These are phyloP conservation scores for Gracilinanus agilis DNA, from an alignment of 2,113 vertebrate species.

Conservation along the genomic window DNA sequence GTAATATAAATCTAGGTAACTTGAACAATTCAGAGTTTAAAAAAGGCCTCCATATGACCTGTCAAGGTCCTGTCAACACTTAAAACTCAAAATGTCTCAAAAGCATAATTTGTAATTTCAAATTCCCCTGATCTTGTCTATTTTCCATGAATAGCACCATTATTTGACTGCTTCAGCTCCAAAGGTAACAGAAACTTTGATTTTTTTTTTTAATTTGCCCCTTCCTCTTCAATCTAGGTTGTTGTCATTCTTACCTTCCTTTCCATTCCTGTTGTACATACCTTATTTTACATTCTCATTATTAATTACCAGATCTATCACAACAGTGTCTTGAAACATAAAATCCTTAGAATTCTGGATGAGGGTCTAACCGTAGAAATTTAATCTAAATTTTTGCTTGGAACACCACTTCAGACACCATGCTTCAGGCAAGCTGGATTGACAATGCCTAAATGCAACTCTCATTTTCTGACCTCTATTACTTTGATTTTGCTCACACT, in stretches of 20 bases:
- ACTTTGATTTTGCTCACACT: neutral
- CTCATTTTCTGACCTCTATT: neutral
- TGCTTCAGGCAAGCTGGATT: neutral
- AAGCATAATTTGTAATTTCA: conserved; percentile 33
- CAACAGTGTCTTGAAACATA: neutral
- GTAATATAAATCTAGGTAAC: neutral
- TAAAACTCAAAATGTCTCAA: conserved; percentile 19
- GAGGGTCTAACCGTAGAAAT: neutral
- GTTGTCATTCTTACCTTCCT: neutral
- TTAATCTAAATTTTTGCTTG: neutral
- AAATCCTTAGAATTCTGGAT: neutral
- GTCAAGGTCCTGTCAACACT: neutral
- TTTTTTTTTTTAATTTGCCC: neutral
- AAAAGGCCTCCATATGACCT: neutral
- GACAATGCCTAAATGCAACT: neutral
- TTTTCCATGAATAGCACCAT: conserved; percentile 27
- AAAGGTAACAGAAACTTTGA: neutral
- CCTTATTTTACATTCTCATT: neutral
- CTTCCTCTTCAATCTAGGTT: neutral
- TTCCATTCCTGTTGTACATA: neutral
- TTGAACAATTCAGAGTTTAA: conserved; percentile 33
- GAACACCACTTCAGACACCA: neutral
- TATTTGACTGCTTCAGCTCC: conserved; percentile 6
- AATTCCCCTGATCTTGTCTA: neutral
- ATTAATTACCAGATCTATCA: neutral